phyloP scores from a whole-genome alignment of 2,113 vertebrate genomes.

The Myrmecobius fasciatus region DNA sequence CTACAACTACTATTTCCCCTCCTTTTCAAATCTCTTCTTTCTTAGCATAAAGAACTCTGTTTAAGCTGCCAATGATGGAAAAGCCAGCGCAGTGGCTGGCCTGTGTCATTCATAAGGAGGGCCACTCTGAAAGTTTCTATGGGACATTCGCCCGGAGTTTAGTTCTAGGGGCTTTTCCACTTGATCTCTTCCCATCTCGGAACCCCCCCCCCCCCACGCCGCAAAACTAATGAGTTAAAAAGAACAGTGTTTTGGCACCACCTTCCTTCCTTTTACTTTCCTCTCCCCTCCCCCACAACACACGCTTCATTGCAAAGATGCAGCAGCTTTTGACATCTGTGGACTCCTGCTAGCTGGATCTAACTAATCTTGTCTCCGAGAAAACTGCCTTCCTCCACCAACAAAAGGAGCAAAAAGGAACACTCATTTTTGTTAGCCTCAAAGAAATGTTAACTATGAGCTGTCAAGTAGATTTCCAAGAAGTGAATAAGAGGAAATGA shows the following conservation, averaged over 20 bases:
- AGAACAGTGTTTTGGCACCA: neutral
- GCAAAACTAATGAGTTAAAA: neutral
- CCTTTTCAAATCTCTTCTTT: neutral
- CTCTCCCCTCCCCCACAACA: too few species aligned
- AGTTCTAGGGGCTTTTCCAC: neutral
- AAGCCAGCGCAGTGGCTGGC: neutral
- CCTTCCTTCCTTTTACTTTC: rapidly evolving
- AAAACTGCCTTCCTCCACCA: constrained; percentile 26
- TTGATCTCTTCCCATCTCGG: neutral
- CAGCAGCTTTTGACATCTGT: constrained; percentile 8
- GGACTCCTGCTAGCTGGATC: neutral
- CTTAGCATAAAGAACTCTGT: neutral
- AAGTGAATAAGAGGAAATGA: neutral
- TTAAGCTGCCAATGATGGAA: constrained; percentile 30
- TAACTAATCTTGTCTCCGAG: neutral
- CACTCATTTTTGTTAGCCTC: neutral
- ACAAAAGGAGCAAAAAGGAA: neutral
- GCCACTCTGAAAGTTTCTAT: neutral
- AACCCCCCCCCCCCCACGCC: neutral
- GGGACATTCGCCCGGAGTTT: neutral
- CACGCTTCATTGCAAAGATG: neutral
- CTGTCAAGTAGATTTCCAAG: neutral
- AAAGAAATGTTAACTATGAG: neutral
- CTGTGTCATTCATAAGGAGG: neutral
- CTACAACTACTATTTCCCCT: neutral